phyloP scores from a whole-genome alignment of 2,888 invertebrate species.

The Kuschelorhynchus macadamiae region DNA sequence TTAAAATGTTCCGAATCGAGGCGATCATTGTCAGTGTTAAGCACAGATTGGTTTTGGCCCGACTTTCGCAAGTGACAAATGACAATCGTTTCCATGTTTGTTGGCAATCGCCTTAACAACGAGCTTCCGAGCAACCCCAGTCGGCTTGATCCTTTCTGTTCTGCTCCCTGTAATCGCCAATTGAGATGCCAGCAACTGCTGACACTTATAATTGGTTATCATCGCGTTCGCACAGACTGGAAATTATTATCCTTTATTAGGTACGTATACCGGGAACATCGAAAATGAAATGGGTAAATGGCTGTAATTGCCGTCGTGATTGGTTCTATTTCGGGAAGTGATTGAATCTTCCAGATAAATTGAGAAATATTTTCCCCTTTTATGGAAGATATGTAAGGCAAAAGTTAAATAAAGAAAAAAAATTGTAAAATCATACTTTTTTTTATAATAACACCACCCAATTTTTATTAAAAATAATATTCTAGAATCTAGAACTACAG shows the following conservation, averaged over 20 bases:
- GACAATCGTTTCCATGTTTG: slow-evolving; percentile 60
- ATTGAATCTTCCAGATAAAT: slow-evolving; percentile 7
- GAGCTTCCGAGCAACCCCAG: slow-evolving; percentile 49
- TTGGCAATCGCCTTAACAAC: slow-evolving; percentile 60
- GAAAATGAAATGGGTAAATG: slow-evolving; percentile 27
- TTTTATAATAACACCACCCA: too few relatives aligned
- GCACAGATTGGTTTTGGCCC: slow-evolving; percentile 63
- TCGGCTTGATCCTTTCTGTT: slow-evolving; percentile 52
- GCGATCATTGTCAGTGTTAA: slow-evolving; percentile 19
- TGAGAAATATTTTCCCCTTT: too few relatives aligned
- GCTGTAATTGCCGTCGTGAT: slow-evolving; percentile 23
- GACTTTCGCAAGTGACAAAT: slow-evolving; percentile 57
- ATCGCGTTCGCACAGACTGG: slow-evolving; percentile 46
- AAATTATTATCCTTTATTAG: slow-evolving; percentile 52
- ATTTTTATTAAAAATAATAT: too few relatives aligned
- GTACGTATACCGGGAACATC: slow-evolving; percentile 38
- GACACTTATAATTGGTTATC: slow-evolving; percentile 59
- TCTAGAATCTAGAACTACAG: too few relatives aligned
- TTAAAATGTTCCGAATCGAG: not conserved
- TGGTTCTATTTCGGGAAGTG: slow-evolving; percentile 16
- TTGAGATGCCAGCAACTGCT: slow-evolving; percentile 60
- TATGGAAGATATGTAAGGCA: too few relatives aligned
- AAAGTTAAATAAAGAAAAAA: too few relatives aligned
- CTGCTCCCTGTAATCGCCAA: slow-evolving; percentile 53
- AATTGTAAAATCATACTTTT: too few relatives aligned